A percentile compares a stretch with the other conserved stretches of the same genome.
phyloP scores from a whole-genome alignment of 2,888 invertebrate genomes.

The Mimachlamys varia region DNA sequence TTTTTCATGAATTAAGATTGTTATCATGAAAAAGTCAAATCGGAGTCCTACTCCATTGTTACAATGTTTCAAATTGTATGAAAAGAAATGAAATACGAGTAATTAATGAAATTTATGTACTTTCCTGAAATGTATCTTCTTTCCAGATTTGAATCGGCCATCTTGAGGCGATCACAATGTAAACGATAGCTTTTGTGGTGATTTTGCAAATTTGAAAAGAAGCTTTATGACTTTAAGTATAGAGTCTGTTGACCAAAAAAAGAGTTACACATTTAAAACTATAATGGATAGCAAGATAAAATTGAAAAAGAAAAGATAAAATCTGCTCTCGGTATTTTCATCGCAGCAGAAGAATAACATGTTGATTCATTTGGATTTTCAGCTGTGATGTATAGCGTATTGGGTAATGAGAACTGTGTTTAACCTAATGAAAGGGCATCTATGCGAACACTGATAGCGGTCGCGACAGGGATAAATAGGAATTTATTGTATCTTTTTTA shows the following conservation, averaged over 20 bases:
- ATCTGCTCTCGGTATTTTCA: slow-evolving; percentile 26
- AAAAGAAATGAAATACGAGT: slow-evolving; percentile 34
- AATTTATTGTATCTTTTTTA: background rate
- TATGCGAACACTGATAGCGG: background rate
- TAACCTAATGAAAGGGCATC: background rate
- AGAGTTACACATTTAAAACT: background rate
- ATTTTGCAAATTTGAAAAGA: slow-evolving; percentile 34
- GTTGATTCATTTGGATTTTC: background rate
- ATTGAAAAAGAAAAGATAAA: slow-evolving; percentile 36
- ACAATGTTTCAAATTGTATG: slow-evolving; percentile 21
- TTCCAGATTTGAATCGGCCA: background rate
- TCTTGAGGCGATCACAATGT: background rate
- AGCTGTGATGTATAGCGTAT: background rate
- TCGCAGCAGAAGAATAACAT: background rate
- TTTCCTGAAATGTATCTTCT: slow-evolving; percentile 5
- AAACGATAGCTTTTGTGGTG: slow-evolving; percentile 34
- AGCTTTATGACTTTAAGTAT: slow-evolving; percentile 30
- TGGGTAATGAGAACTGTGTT: background rate
- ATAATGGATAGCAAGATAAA: slow-evolving; percentile 24
- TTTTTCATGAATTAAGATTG: slow-evolving; percentile 20
- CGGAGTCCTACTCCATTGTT: background rate
- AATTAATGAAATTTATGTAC: slow-evolving; percentile 34
- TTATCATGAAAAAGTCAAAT: slow-evolving; percentile 5
- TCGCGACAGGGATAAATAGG: background rate
- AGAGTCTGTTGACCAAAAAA: background rate